phyloP scores from a whole-genome alignment of 2,797 vertebrate genomes.

The Potorous gilbertii region DNA sequence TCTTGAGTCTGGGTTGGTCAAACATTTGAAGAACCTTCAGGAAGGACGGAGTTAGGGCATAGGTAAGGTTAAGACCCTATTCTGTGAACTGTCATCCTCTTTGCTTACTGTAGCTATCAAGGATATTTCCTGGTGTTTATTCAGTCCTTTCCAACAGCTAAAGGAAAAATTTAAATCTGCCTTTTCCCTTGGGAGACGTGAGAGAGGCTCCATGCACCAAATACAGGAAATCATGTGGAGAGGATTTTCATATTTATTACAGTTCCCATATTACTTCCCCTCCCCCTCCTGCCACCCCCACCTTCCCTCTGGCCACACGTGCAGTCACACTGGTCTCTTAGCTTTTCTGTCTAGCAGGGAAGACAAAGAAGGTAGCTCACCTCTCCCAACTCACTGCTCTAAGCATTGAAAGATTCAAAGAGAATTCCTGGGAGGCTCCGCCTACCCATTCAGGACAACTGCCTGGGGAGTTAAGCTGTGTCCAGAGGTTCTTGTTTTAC shows the following conservation, averaged over 20 bases:
- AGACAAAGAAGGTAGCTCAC: conserved; percentile 58
- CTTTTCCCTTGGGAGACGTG: conserved; percentile 69
- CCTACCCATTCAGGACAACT: not conserved
- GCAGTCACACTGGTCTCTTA: conserved; percentile 34
- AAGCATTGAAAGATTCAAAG: not conserved
- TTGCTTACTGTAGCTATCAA: not conserved
- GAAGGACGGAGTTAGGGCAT: conserved; percentile 47
- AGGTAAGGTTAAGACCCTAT: not conserved
- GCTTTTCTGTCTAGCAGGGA: conserved; percentile 54
- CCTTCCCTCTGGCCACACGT: conserved; percentile 34
- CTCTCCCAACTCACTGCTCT: conserved; percentile 51
- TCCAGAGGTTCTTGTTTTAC: not conserved
- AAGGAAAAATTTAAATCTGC: conserved; percentile 68
- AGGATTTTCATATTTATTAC: conserved; percentile 75
- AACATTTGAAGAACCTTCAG: conserved; percentile 72
- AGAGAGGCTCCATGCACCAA: conserved; percentile 64
- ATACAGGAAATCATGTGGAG: conserved; percentile 78
- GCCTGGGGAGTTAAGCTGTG: conserved; percentile 28
- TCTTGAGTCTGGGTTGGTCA: conserved; percentile 64
- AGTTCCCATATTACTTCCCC: conserved; percentile 78
- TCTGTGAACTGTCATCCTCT: not conserved
- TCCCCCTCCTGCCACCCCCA: conserved; percentile 76
- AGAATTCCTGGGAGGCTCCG: conserved; percentile 44
- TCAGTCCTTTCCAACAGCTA: conserved; percentile 57
- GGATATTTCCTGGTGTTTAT: conserved; percentile 61